A percentile compares a stretch with the other conserved stretches of the same genome.
Evolutionary conservation across 2,888 invertebrate genomes (phyloP).

Genomic region (Drosophila subsilvestris): DNA sequence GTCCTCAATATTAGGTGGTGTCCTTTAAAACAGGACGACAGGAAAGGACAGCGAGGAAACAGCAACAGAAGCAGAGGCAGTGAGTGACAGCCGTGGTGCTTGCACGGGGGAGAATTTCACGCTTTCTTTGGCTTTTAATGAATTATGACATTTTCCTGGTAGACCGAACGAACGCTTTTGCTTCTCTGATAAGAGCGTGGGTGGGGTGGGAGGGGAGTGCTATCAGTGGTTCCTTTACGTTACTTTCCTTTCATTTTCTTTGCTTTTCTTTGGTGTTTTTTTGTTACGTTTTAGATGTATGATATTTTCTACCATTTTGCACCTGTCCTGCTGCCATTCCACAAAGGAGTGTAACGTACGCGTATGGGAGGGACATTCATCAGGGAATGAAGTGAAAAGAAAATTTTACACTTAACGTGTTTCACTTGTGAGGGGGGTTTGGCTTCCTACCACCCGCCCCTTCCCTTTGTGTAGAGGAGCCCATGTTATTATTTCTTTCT

Average conservation of each 20-base stretch:
- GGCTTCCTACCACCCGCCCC: background rate
- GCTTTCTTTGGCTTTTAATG: slow-evolving; percentile 72
- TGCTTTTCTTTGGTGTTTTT: slow-evolving; percentile 20
- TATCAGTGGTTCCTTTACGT: slow-evolving; percentile 50
- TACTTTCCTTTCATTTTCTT: slow-evolving; percentile 4
- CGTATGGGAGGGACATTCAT: slow-evolving; percentile 49
- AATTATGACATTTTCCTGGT: slow-evolving; percentile 75
- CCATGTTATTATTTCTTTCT: slow-evolving; percentile 41
- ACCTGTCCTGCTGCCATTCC: slow-evolving; percentile 51
- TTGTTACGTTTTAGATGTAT: slow-evolving; percentile 33
- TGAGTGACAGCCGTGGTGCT: slow-evolving; percentile 25
- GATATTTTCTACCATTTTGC: slow-evolving; percentile 60
- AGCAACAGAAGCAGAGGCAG: background rate
- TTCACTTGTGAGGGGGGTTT: slow-evolving; percentile 44
- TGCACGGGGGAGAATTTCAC: slow-evolving; percentile 51
- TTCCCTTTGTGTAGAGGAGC: slow-evolving; percentile 53
- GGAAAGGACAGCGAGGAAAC: background rate
- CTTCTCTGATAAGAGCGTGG: background rate
- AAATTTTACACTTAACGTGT: slow-evolving; percentile 79
- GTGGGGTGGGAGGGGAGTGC: slow-evolving; percentile 27
- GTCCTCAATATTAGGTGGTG: slow-evolving; percentile 1
- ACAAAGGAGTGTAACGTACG: slow-evolving; percentile 11
- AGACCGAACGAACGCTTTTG: slow-evolving; percentile 17
- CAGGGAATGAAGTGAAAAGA: slow-evolving; percentile 75
- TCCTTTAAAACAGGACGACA: background rate